A percentile compares a stretch with the other conserved stretches of the same genome.
Evolutionary conservation across 1,140 invertebrate species (phyloP).

Genomic region (Wiebesia pumilae): DNA sequence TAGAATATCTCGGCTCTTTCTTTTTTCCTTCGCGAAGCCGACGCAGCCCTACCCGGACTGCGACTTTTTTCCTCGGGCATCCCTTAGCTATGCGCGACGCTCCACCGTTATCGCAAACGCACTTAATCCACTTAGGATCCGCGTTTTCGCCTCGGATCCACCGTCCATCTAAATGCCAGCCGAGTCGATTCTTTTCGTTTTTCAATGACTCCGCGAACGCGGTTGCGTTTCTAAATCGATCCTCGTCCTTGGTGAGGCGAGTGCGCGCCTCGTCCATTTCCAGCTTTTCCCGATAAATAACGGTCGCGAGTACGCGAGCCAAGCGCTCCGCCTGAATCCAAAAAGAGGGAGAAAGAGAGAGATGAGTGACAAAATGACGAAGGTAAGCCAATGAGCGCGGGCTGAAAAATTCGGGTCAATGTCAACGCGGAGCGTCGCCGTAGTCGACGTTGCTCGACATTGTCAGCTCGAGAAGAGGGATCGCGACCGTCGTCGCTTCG

Average conservation of each 20-base stretch:
- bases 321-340: not conserved
- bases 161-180: too few species aligned
- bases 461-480: not conserved
- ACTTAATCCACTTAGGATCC: too few species aligned
- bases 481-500: conserved; percentile 16
- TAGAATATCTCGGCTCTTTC: not conserved
- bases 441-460: conserved; percentile 49
- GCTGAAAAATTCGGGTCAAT: conserved; percentile 64
- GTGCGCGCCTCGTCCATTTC: not conserved
- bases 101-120: too few species aligned
- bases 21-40: not conserved
- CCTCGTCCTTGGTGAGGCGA: not conserved
- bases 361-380: not conserved
- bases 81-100: not conserved
- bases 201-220: not conserved
- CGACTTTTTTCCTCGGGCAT: too few species aligned
- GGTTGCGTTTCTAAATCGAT: not conserved
- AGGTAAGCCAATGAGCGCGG: not conserved
- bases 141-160: not conserved
- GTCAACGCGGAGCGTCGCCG: conserved; percentile 51
- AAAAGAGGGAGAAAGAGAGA: not conserved
- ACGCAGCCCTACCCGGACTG: too few species aligned
- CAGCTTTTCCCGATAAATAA: conserved; percentile 11
- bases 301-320: conserved; percentile 15
- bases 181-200: not conserved